phyloP scores from a whole-genome alignment of 2,888 invertebrate genomes.

The Itoplectis maculator region DNA sequence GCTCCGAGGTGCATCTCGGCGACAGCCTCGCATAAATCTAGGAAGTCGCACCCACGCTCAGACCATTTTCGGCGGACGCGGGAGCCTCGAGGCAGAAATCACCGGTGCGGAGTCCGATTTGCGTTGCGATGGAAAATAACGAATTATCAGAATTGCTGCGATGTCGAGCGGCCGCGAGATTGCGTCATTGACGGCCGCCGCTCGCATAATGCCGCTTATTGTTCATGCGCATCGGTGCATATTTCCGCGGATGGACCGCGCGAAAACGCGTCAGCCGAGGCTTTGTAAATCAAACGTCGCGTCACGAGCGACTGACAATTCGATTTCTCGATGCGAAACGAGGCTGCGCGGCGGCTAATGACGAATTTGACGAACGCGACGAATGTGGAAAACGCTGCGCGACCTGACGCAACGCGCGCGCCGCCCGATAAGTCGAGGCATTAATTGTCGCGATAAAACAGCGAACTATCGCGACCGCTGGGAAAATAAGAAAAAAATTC shows the following conservation, averaged over 20 bases:
- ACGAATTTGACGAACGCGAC: constrained; percentile 14
- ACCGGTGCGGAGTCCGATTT: constrained; percentile 25
- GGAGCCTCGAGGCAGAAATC: constrained; percentile 45
- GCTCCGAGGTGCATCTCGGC: constrained; percentile 47
- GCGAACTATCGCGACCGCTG: constrained; percentile 41
- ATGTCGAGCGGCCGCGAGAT: constrained; percentile 69
- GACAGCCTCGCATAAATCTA: constrained; percentile 61
- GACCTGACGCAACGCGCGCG: neutral
- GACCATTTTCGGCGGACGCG: constrained; percentile 47
- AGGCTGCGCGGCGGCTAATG: neutral
- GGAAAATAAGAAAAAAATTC: neutral
- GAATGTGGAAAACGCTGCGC: constrained; percentile 28
- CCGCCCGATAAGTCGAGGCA: constrained; percentile 35
- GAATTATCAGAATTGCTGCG: constrained; percentile 64
- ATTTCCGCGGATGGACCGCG: constrained; percentile 60
- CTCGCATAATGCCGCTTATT: constrained; percentile 57
- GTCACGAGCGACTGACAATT: neutral
- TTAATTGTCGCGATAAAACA: constrained; percentile 52
- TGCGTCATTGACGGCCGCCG: constrained; percentile 63
- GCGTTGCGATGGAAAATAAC: constrained; percentile 58
- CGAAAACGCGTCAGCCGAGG: neutral
- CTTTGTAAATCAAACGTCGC: constrained; percentile 20
- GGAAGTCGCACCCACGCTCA: constrained; percentile 65
- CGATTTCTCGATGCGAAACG: constrained; percentile 10
- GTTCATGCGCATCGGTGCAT: constrained; percentile 32